A percentile compares a stretch with the other conserved stretches of the same genome.
Evolutionary conservation across 37 sponge, comb jelly and placozoan species (phyloP).

Genomic region (Chondrosia reniformis): DNA sequence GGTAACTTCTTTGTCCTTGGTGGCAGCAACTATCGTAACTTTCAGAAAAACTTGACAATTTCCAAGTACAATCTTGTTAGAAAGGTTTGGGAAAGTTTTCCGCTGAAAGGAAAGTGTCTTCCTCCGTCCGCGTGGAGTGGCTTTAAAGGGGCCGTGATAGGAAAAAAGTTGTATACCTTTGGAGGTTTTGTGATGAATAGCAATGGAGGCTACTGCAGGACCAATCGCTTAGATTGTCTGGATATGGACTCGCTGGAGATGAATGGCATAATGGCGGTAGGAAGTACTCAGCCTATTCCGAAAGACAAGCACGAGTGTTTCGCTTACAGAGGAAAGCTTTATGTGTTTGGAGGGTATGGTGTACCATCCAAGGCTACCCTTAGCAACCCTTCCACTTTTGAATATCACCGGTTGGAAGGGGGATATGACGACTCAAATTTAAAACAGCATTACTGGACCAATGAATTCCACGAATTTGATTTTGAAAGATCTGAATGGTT

Average conservation of each 20-base stretch:
- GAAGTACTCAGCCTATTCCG: not conserved
- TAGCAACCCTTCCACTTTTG: too few relatives aligned
- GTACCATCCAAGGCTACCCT: too few relatives aligned
- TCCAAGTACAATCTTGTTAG: not conserved
- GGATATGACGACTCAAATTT: too few relatives aligned
- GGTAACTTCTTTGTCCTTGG: not conserved
- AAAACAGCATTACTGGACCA: constrained; percentile 80
- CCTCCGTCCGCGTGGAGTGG: not conserved
- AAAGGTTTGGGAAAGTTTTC: not conserved
- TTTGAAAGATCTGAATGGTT: constrained; percentile 36
- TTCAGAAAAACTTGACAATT: not conserved
- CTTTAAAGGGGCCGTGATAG: not conserved
- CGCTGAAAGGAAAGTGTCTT: not conserved
- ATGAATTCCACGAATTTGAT: constrained; percentile 58
- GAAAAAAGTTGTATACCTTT: not conserved
- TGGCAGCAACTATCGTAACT: not conserved
- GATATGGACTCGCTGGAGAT: too few relatives aligned
- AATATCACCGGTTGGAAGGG: too few relatives aligned
- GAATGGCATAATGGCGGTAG: not conserved
- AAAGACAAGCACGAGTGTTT: constrained; percentile 17
- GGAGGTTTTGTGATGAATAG: constrained; percentile 15
- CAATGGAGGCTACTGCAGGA: not conserved
- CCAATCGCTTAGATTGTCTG: not conserved
- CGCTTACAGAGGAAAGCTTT: constrained; percentile 29
- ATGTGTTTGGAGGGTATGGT: constrained; percentile 68